Evolutionary conservation across 2,888 invertebrate genomes (phyloP).

Genomic region (Pinctada fucata): DNA sequence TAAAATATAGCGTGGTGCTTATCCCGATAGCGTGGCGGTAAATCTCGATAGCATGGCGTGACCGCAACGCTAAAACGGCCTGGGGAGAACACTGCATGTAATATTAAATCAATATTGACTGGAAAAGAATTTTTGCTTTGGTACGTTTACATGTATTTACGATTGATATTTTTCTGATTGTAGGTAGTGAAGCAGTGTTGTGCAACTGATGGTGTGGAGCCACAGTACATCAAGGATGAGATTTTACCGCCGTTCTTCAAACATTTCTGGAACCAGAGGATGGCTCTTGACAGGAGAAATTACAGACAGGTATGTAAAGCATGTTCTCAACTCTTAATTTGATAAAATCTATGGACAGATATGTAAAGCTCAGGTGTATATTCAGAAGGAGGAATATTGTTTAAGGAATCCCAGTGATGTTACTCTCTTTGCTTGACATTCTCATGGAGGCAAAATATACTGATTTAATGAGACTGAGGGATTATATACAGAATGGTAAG

Average conservation of each 20-base stretch:
- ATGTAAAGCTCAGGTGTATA: no score
- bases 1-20: no score
- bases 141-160: no score
- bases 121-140: no score
- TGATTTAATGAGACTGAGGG: slow-evolving; percentile 3
- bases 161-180: slow-evolving; percentile 1
- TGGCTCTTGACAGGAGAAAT: slow-evolving; percentile 98
- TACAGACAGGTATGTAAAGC: slow-evolving; percentile 85
- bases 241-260: slow-evolving; percentile 99
- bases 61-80: no score
- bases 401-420: neutral
- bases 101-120: no score
- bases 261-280: slow-evolving; percentile 99
- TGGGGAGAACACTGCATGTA: no score
- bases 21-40: no score
- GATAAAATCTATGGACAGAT: neutral
- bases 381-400: no score
- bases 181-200: slow-evolving; percentile 99
- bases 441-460: neutral
- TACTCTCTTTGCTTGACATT: neutral
- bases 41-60: no score
- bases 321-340: neutral
- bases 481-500: neutral
- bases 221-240: slow-evolving; percentile 99
- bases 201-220: slow-evolving; percentile 99